Evolutionary conservation across 2,797 vertebrate species (phyloP).

Genomic region (Harpagifer antarcticus): DNA sequence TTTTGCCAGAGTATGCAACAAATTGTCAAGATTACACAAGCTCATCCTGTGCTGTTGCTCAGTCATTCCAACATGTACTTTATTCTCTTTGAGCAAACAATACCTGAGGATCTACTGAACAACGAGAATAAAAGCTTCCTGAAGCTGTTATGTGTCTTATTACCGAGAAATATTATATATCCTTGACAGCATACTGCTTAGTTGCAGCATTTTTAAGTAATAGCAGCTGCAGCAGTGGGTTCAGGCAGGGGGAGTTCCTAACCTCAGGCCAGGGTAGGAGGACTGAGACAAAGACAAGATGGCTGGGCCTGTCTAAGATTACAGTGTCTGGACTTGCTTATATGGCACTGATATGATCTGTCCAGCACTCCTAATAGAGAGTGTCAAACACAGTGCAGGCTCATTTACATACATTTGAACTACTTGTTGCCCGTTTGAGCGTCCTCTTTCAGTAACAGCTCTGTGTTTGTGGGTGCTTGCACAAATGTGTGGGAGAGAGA

Average conservation of each 20-base stretch:
- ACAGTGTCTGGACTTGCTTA: constrained; percentile 55
- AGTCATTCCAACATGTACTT: background rate
- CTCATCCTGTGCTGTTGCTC: background rate
- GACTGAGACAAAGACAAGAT: constrained; percentile 77
- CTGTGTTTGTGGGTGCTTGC: constrained; percentile 31
- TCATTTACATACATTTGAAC: background rate
- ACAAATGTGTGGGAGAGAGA: constrained; percentile 14
- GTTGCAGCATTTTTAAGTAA: constrained; percentile 32
- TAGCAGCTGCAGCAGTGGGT: constrained; percentile 52
- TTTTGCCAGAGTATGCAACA: background rate
- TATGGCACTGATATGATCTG: constrained; percentile 33
- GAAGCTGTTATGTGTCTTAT: background rate
- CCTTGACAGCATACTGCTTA: constrained; percentile 26
- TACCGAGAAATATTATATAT: constrained; percentile 1
- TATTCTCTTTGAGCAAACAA: background rate
- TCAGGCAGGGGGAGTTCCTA: constrained; percentile 57
- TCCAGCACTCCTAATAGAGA: constrained; percentile 25
- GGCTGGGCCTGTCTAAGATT: constrained; percentile 56
- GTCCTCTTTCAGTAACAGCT: constrained; percentile 22
- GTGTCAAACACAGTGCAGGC: constrained; percentile 14
- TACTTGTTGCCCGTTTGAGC: background rate
- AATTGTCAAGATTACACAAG: background rate
- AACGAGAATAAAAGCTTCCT: background rate
- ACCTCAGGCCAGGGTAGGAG: constrained; percentile 52
- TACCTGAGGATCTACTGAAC: background rate